Conservation (phyloP, 2,797 vertebrate species). For the Euthynnus affinis region DNA sequence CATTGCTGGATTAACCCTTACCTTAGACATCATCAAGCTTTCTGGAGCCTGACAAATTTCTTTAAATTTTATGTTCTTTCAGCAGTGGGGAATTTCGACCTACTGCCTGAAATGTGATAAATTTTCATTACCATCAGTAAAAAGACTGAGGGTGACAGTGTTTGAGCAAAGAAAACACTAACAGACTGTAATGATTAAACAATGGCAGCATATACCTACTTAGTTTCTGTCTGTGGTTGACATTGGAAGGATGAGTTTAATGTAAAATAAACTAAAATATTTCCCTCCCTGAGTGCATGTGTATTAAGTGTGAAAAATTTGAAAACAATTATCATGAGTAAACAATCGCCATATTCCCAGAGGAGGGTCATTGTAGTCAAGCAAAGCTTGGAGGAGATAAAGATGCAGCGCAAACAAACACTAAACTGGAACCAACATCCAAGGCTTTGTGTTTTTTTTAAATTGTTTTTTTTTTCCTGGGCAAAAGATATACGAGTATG, state of each 20-base stretch:
- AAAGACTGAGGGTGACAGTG: conserved; percentile 9
- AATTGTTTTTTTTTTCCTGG: background rate
- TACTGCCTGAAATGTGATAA: background rate
- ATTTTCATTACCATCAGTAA: background rate
- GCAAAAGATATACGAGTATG: background rate
- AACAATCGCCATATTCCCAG: conserved; percentile 45
- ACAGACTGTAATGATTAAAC: background rate
- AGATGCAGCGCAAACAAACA: conserved; percentile 35
- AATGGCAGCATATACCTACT: background rate
- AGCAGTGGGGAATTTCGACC: background rate
- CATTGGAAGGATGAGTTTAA: background rate
- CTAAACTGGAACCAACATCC: conserved; percentile 30
- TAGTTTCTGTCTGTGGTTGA: background rate
- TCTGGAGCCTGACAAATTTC: background rate
- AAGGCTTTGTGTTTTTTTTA: conserved; percentile 7
- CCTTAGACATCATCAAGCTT: background rate
- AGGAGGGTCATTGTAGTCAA: conserved; percentile 46
- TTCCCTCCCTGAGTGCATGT: conserved; percentile 10
- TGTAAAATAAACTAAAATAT: conserved; percentile 33
- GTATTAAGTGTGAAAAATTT: conserved; percentile 31
- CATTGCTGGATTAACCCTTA: background rate
- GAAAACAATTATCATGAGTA: conserved; percentile 58
- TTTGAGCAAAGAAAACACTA: conserved; percentile 5
- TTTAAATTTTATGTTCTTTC: background rate
- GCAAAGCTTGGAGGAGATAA: conserved; percentile 24